Evolutionary conservation across 1,140 invertebrate genomes (phyloP), one percentile per base, ranked within the genome.

Genomic region (Brachionus rotundiformis): DNA sequence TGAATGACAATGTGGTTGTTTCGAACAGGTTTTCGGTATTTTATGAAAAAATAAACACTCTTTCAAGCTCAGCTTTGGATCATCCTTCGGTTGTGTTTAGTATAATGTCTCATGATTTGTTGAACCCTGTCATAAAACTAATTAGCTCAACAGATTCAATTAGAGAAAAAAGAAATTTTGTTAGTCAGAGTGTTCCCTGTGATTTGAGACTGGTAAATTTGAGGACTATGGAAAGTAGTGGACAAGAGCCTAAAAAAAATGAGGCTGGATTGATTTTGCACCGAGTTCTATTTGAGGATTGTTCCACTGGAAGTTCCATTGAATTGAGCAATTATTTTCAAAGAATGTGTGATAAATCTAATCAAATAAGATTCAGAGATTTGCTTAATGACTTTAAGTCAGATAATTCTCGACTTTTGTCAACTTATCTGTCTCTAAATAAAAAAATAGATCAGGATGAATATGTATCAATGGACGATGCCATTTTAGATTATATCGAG

Each of bases 1-100:
- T 96, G 4, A 87, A 91, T 16, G 95, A 98, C 87, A 98, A 97
- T 88, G 82, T 84, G 7, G 16, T 63, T 41, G 59, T 41, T 39
- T 36, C 76, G 23, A 79, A 79, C 27, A 54, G 29, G 41, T 79
- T 79, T 29, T 2, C 59, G 11, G 27, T 61, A 31, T 59, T 79
- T 19, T 79, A 16, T 41, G 76, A 63, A 79, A 23, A 59, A 29
- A 19, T 41, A 19, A 54, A 41, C 1, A n/a, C n/a, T 33, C 7
- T 19, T 16, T 33, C 47, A 29, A 59, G 25, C 29, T 31, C 75
- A 77, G 5, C 39, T 47, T 13, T 25, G 2, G 47, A 79, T 10
- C 47, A 59, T 49, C 73, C 73, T 0, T 39, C 76, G 13, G 8
- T 79, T 25, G 47, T 79, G 10, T 63, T 59, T 11, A 54, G 19